Evolutionary conservation across 2,888 invertebrate genomes (phyloP).

Genomic region (Dendrolimus pini): DNA sequence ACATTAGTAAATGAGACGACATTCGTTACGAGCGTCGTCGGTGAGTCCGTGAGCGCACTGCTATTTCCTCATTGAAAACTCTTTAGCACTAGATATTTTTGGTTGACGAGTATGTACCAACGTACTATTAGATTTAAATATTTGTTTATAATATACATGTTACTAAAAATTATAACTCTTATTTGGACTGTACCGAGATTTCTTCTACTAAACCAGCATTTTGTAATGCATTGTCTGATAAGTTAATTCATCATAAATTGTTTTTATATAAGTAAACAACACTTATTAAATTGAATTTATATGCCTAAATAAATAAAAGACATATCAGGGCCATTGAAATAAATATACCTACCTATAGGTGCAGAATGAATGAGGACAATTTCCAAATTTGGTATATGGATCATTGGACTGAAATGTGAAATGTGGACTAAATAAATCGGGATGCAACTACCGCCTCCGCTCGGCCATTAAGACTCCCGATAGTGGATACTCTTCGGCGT

Average conservation of each 20-base stretch:
- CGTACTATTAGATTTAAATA: too few species aligned
- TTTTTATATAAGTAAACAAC: too few species aligned
- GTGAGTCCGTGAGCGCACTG: constrained; percentile 51
- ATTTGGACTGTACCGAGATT: too few species aligned
- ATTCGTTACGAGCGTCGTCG: constrained; percentile 70
- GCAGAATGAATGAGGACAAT: neutral
- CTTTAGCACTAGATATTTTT: too few species aligned
- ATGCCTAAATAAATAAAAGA: neutral
- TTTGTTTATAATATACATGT: too few species aligned
- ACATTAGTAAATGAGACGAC: constrained; percentile 77
- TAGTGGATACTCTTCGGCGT: constrained; percentile 63
- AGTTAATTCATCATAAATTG: too few species aligned
- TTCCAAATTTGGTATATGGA: constrained; percentile 27
- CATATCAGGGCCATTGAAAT: neutral
- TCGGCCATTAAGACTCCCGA: constrained; percentile 69
- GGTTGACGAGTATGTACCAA: too few species aligned
- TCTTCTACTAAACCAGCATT: too few species aligned
- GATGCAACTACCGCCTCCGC: constrained; percentile 51
- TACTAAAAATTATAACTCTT: too few species aligned
- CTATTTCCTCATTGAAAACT: constrained; percentile 53
- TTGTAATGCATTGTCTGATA: too few species aligned
- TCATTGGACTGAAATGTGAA: constrained; percentile 25
- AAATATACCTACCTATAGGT: neutral
- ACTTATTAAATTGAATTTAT: neutral
- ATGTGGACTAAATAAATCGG: constrained; percentile 57